A percentile compares a stretch with the other conserved stretches of the same genome.
phyloP scores from a whole-genome alignment of 1,140 invertebrate genomes.

The Macrobrachium rosenbergii region DNA sequence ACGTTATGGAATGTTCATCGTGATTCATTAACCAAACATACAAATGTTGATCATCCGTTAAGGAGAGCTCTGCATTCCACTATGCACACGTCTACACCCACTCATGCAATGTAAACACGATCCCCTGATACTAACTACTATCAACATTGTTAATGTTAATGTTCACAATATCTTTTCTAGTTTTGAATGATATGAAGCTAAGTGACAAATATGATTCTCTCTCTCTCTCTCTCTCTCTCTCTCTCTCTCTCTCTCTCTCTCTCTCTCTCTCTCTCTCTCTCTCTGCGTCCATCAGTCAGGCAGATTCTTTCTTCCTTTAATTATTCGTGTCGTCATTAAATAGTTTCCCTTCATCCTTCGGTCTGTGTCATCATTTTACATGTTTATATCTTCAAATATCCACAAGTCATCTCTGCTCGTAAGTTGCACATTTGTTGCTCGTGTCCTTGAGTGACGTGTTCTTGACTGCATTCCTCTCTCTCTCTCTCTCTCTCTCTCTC shows the following conservation, averaged over 20 bases:
- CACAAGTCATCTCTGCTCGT: background rate
- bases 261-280: constrained; percentile 1
- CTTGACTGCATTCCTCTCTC: background rate
- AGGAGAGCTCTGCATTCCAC: background rate
- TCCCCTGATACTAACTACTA: background rate
- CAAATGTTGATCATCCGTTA: no score
- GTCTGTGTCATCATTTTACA: background rate
- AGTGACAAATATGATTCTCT: background rate
- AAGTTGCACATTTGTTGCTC: background rate
- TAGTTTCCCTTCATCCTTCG: background rate
- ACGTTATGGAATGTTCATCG: no score
- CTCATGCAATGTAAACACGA: background rate
- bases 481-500: constrained; percentile 12
- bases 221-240: constrained; percentile 5
- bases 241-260: background rate
- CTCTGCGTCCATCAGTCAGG: background rate
- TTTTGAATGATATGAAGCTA: background rate
- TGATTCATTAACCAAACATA: no score
- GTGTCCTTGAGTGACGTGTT: background rate
- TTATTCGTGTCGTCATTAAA: background rate
- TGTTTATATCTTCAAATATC: background rate
- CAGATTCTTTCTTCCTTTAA: no score
- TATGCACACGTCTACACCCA: constrained; percentile 21
- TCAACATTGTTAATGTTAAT: constrained; percentile 2
- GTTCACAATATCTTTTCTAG: background rate